Base-by-base conservation (phyloP, 1,140 invertebrate species). In the Euwallacea similis region DNA sequence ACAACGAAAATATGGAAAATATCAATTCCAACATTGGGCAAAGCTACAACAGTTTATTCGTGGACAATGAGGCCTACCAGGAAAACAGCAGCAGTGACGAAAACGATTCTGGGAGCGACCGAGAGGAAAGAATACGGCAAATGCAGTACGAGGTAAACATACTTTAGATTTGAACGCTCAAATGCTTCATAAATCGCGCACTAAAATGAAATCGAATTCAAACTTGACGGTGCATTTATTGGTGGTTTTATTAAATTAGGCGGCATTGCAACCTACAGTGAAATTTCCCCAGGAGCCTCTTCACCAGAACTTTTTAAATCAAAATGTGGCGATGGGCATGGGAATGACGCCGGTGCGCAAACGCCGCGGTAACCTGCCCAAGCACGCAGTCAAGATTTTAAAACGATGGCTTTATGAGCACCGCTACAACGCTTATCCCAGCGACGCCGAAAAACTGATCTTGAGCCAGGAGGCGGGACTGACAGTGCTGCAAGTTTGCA, bases 371-470 rank as follows among this genome's bases (percentile, higher is more conserved):
- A 98, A 97, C 82, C 83, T 98, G 15, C 94, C 95, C 0, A 97
- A 97, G 80, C 91, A 95, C 77, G 92, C 93, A 0, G 94, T 97
- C 0, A 93, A 92, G 77, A 93, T 97, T 46, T 80, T 98, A 4
- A 96, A 95, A 79, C 86, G 90, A 61, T 98, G 96, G 95, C 85
- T 98, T 0, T 96, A 93, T 78, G 93, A 96, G 62, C 93, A 97
- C 78, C 87, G 94, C 16, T 97, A 95, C 83, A 96, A 97, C 80
- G 95, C 96, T 0, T 98, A 98, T 80, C 96, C 96, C 0, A 95
- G 89, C 75, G 96, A 98, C 78, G 89, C 89, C 13, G 95, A 98
- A 81, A 98, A 98, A 79, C 79, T 90, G 1, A 87, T 88, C 0
- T 83, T 98, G 7, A 93, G 94, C 11, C 89, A 91, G 78, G 92